phyloP scores from a whole-genome alignment of 2,797 vertebrate genomes.

The Neomorphus geoffroyi region DNA sequence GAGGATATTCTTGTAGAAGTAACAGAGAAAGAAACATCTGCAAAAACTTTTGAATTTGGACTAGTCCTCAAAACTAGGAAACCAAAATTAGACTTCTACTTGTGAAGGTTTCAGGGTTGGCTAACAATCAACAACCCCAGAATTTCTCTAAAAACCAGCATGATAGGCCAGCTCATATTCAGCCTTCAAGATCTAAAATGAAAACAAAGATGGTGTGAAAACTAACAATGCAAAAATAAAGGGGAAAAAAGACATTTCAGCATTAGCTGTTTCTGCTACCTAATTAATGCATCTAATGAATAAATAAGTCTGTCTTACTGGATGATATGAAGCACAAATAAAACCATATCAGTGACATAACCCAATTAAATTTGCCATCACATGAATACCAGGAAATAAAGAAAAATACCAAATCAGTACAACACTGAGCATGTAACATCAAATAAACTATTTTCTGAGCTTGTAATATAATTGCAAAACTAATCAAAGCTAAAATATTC shows the following conservation, averaged over 20 bases:
- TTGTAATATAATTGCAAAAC: not conserved
- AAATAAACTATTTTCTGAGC: not conserved
- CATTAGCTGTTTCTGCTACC: not conserved
- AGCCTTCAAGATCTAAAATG: not conserved
- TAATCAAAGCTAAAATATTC: not conserved
- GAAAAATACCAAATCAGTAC: not conserved
- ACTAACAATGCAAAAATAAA: not conserved
- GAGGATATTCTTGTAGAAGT: not conserved
- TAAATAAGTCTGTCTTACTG: not conserved
- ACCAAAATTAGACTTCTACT: not conserved
- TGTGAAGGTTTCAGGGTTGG: not conserved
- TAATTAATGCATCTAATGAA: constrained; percentile 8
- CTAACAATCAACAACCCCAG: not conserved
- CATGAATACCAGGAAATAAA: not conserved
- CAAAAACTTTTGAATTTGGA: not conserved
- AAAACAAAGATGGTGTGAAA: not conserved
- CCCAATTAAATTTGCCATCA: not conserved
- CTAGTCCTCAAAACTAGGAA: not conserved
- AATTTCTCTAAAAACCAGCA: not conserved
- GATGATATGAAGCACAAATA: not conserved
- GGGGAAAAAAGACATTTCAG: not conserved
- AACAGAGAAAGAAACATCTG: not conserved
- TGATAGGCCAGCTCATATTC: not conserved
- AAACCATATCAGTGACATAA: not conserved
- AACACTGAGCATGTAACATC: not conserved